Percentiles rank a stretch among this genome's conserved stretches.
These are phyloP conservation scores for Calliopsis andreniformis DNA, from an alignment of 1,140 invertebrate species.

Conservation along the genomic window DNA sequence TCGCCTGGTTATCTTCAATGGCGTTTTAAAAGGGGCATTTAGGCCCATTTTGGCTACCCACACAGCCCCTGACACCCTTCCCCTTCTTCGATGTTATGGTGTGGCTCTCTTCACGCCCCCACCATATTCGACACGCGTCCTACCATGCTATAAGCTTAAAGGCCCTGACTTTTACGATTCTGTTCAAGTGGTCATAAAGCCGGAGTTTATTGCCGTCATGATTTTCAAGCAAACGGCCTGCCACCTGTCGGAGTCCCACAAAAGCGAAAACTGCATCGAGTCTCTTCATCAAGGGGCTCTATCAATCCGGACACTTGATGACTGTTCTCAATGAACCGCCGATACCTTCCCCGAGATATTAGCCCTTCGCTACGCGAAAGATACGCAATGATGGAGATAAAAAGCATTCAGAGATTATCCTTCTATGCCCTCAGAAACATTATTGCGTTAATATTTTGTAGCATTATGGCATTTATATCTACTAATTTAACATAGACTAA, in stretches of 20 bases:
- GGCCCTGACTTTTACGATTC: slow-evolving; percentile 82
- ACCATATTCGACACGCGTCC: slow-evolving; percentile 81
- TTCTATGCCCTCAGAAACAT: no score
- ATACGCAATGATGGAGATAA: no score
- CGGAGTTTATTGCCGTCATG: slow-evolving; percentile 82
- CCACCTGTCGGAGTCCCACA: slow-evolving; percentile 81
- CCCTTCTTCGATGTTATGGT: slow-evolving; percentile 58
- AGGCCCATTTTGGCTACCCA: slow-evolving; percentile 78
- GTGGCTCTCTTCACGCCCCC: slow-evolving; percentile 76
- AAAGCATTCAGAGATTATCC: no score
- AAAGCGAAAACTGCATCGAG: slow-evolving; percentile 72
- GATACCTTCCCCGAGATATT: background rate
- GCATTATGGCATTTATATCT: no score
- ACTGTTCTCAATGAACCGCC: background rate
- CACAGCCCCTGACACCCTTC: slow-evolving; percentile 51
- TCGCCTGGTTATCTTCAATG: slow-evolving; percentile 74
- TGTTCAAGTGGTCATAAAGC: slow-evolving; percentile 83
- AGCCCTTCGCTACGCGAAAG: background rate
- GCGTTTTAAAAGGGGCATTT: slow-evolving; percentile 77
- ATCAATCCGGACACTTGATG: slow-evolving; percentile 38
- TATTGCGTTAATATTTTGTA: no score
- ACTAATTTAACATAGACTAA: no score
- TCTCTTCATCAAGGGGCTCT: slow-evolving; percentile 57
- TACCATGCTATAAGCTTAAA: slow-evolving; percentile 78
- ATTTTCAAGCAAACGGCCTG: slow-evolving; percentile 81